These are phyloP conservation scores for Hypotaenidia okinawae DNA, from an alignment of 2,797 vertebrate species.

Conservation along the genomic window DNA sequence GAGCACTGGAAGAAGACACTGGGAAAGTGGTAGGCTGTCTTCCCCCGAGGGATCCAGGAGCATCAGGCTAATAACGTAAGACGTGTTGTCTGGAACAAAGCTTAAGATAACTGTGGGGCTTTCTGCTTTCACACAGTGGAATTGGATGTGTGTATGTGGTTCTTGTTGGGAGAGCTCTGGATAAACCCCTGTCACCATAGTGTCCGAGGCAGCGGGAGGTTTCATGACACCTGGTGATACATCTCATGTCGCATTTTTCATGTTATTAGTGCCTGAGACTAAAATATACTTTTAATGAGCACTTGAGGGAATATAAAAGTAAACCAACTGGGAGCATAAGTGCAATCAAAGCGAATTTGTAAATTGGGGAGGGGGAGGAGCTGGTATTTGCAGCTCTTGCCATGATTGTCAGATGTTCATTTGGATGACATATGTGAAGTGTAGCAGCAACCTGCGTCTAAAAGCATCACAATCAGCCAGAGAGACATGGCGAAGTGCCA, in stretches of 20 bases:
- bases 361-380: not conserved
- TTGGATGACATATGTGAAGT: conserved; percentile 1
- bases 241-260: not conserved
- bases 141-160: not conserved
- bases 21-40: not conserved
- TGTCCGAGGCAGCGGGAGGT: not conserved
- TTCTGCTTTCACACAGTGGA: not conserved
- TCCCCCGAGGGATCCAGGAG: not conserved
- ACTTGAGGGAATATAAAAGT: not conserved
- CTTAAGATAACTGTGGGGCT: not conserved
- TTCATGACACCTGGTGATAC: not conserved
- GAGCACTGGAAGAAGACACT: not conserved
- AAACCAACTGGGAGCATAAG: not conserved
- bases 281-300: not conserved
- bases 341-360: not conserved
- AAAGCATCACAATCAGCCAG: not conserved
- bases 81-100: not conserved
- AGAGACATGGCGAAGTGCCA: not conserved
- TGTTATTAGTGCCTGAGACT: not conserved
- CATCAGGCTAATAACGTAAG: not conserved
- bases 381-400: not conserved
- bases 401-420: not conserved
- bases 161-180: not conserved
- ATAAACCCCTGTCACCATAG: not conserved
- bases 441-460: not conserved